Conservation (phyloP, 2,113 vertebrate species). For the Speoplatyrhinus poulsoni region DNA sequence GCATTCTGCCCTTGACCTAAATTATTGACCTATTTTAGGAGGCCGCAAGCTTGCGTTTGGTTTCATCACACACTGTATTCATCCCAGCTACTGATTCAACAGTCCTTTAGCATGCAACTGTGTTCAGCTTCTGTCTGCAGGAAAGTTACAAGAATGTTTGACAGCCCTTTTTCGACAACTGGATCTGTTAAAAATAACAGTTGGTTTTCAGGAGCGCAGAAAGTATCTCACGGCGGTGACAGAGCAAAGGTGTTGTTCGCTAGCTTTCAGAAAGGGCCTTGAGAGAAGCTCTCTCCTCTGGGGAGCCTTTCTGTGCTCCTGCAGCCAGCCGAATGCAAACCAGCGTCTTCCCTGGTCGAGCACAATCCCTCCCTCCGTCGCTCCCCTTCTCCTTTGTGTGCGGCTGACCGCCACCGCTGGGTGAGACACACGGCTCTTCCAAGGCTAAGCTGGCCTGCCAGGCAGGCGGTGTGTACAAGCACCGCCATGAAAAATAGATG, state of each 20-base stretch:
- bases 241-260: background rate
- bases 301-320: background rate
- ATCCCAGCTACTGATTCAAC: too few species aligned
- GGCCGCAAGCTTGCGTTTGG: too few species aligned
- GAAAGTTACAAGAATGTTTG: too few species aligned
- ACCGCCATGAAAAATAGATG: constrained; percentile 37
- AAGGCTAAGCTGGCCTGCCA: background rate
- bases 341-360: background rate
- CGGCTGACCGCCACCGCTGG: background rate
- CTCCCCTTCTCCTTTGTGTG: background rate
- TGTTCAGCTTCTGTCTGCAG: too few species aligned
- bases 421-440: background rate
- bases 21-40: too few species aligned
- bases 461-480: constrained; percentile 34
- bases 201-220: background rate
- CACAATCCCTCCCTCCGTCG: background rate
- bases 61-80: too few species aligned
- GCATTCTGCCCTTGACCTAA: too few species aligned
- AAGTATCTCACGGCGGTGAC: background rate
- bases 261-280: background rate
- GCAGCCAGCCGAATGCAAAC: background rate
- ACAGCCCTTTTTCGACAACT: too few species aligned
- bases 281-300: background rate
- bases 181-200: background rate
- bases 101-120: too few species aligned